These are phyloP conservation scores for Drosophila auraria DNA, from an alignment of 1,140 invertebrate species.

Conservation along the genomic window DNA sequence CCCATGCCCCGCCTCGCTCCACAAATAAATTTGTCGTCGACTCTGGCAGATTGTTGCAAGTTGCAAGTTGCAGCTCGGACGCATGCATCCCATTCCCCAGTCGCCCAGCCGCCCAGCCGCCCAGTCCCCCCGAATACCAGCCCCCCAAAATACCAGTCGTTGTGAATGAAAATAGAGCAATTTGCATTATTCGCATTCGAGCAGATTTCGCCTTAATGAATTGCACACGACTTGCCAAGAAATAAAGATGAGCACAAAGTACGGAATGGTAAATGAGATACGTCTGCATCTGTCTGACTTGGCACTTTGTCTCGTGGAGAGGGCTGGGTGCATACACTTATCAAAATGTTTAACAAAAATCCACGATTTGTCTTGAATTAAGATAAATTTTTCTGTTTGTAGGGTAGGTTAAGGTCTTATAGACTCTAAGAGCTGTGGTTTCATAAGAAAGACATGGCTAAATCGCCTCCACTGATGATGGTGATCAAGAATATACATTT, in stretches of 20 bases:
- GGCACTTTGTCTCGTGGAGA: constrained; percentile 58
- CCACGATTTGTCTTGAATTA: too few relatives aligned
- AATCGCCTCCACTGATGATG: too few relatives aligned
- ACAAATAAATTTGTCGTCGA: constrained; percentile 80
- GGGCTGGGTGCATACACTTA: constrained; percentile 3
- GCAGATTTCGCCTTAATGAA: constrained; percentile 75
- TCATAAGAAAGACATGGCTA: too few relatives aligned
- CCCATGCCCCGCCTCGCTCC: constrained; percentile 28
- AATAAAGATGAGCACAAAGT: constrained; percentile 48
- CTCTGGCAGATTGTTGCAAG: constrained; percentile 57
- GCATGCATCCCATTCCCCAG: background rate
- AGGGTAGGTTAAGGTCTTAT: too few relatives aligned
- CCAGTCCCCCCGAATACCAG: background rate
- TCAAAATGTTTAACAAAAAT: background rate
- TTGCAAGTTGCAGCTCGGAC: constrained; percentile 42
- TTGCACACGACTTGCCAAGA: constrained; percentile 79
- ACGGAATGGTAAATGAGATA: constrained; percentile 26
- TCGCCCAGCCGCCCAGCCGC: background rate
- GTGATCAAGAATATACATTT: too few relatives aligned
- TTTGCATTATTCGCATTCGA: constrained; percentile 79
- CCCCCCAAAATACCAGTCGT: constrained; percentile 31
- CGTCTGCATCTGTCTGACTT: constrained; percentile 57
- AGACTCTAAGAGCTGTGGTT: too few relatives aligned
- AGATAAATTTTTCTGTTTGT: too few relatives aligned
- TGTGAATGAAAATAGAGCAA: constrained; percentile 74